phyloP scores from a whole-genome alignment of 1,140 invertebrate species.

The Ruditapes philippinarum region DNA sequence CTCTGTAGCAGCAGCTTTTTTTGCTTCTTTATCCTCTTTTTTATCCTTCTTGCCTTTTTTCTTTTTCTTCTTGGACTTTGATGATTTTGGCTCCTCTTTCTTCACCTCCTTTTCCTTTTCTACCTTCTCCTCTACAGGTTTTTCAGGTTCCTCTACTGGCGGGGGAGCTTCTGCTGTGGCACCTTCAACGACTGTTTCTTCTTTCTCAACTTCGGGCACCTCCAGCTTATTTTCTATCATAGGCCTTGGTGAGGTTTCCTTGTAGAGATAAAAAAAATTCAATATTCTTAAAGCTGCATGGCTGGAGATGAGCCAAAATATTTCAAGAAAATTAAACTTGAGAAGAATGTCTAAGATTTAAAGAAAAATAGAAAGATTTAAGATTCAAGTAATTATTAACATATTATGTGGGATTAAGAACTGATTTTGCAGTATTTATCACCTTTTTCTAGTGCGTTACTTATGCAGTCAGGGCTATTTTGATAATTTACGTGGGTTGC shows the following conservation, averaged over 20 bases:
- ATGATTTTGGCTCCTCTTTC: slow-evolving; percentile 57
- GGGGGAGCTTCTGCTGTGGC: slow-evolving; percentile 17
- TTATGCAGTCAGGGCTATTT: too few relatives aligned
- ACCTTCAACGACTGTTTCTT: slow-evolving; percentile 40
- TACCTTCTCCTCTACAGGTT: slow-evolving; percentile 63
- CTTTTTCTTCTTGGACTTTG: slow-evolving; percentile 76
- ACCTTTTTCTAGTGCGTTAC: too few relatives aligned
- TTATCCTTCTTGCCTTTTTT: slow-evolving; percentile 86
- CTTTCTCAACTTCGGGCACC: slow-evolving; percentile 55
- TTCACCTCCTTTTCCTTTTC: slow-evolving; percentile 59
- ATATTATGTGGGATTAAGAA: too few relatives aligned
- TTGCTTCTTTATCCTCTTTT: slow-evolving; percentile 88
- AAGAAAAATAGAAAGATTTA: too few relatives aligned
- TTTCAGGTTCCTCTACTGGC: slow-evolving; percentile 19
- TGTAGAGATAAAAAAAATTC: background rate
- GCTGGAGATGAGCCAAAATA: too few relatives aligned
- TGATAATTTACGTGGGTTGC: too few relatives aligned
- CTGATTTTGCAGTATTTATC: too few relatives aligned
- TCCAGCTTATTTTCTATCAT: slow-evolving; percentile 55
- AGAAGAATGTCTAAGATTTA: too few relatives aligned
- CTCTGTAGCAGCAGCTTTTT: slow-evolving; percentile 3
- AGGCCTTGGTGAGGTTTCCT: slow-evolving; percentile 45
- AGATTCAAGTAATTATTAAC: too few relatives aligned
- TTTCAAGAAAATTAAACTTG: too few relatives aligned
- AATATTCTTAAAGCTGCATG: too few relatives aligned